Base-by-base conservation (phyloP, 2,888 invertebrate species). In the Agriopis marginaria region DNA sequence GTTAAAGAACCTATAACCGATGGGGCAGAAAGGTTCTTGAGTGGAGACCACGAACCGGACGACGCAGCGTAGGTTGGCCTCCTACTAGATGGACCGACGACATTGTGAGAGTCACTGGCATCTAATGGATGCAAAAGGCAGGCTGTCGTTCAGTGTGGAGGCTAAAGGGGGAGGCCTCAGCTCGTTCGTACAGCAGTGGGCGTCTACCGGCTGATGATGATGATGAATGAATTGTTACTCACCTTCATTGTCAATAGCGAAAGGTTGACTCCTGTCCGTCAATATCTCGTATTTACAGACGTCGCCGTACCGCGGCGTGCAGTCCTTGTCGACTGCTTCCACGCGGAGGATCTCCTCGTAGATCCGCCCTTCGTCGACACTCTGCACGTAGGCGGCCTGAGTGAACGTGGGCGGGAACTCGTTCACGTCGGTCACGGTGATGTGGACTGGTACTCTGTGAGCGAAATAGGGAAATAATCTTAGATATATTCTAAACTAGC, bases 201-300 rank as follows among this genome's bases (percentile, higher is more conserved):
- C 17, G 17, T 23, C 17, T 23, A 23, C 17, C 17, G 17, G 17
- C 17, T 23, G 17, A 23, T 23, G 17, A 23, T 23, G 17, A 23
- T 23, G 17, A 23, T 23, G 17, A 32, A 32, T 32, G 32, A 32
- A 32, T 32, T 23, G 17, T 23, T 32, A 42, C 90, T 87, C 79
- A 95, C 98, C 99, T 86, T 98, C 98, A 86, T 97, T 97, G 88
- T 98, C 98, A 82, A 99, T 98, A 65, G 96, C 96, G 89, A 99
- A 99, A 79, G 98, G 98, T 73, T 97, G 96, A 74, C 85, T 88
- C 73, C 87, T 75, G 68, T 93, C 93, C 0, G 98, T 99, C 62
- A 98, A 95, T 76, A 99, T 98, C 91, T 99, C 98, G 93, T 99
- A 99, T 89, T 98, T 98, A 96, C 99, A 99, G 65, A 99, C 98